Percentiles rank a stretch among this genome's conserved stretches.
phyloP scores from a whole-genome alignment of 1,140 invertebrate genomes.

The Drosophila lacertosa region DNA sequence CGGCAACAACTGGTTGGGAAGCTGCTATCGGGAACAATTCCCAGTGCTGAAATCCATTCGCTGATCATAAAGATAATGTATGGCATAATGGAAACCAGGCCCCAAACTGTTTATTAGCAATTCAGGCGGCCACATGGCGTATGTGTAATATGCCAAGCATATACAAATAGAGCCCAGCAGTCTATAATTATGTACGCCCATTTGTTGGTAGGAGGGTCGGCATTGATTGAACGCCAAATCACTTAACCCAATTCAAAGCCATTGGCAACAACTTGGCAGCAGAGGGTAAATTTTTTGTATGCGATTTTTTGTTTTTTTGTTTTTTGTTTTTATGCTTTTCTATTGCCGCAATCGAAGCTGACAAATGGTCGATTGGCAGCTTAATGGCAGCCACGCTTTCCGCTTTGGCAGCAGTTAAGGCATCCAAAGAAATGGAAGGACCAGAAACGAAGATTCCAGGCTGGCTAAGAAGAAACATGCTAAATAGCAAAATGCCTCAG shows the following conservation, averaged over 20 bases:
- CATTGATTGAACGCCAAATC: slow-evolving; percentile 73
- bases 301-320: background rate
- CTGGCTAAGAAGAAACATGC: slow-evolving; percentile 50
- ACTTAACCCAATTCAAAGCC: slow-evolving; percentile 74
- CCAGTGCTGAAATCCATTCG: slow-evolving; percentile 42
- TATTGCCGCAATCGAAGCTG: slow-evolving; percentile 55
- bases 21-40: slow-evolving; percentile 27
- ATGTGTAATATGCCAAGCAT: slow-evolving; percentile 52
- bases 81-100: slow-evolving; percentile 44
- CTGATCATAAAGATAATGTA: slow-evolving; percentile 63
- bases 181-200: slow-evolving; percentile 56
- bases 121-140: slow-evolving; percentile 41
- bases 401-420: slow-evolving; percentile 46
- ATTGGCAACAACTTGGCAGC: slow-evolving; percentile 69
- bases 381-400: slow-evolving; percentile 71
- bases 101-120: slow-evolving; percentile 59
- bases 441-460: slow-evolving; percentile 1
- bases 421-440: slow-evolving; percentile 4
- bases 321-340: slow-evolving; percentile 6
- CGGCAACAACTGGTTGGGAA: slow-evolving; percentile 30
- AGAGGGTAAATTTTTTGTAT: slow-evolving; percentile 35
- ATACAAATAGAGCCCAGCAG: slow-evolving; percentile 58
- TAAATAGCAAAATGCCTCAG: slow-evolving; percentile 61
- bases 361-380: slow-evolving; percentile 75
- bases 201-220: slow-evolving; percentile 7